Conservation (phyloP, 2,113 vertebrate genomes). For the Girardinichthys multiradiatus region DNA sequence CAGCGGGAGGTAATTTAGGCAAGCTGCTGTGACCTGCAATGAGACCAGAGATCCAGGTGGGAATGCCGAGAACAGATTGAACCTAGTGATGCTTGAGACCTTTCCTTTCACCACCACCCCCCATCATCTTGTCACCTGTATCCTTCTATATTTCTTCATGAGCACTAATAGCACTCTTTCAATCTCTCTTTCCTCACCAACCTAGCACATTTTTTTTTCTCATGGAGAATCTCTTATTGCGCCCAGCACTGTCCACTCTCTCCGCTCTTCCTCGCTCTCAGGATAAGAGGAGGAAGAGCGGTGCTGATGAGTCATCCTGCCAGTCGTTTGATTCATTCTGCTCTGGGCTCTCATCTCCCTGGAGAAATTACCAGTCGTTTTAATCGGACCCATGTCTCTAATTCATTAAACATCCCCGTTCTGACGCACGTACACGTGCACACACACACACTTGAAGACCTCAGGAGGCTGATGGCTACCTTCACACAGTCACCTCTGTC, state of each 20-base stretch:
- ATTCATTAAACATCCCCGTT: conserved; percentile 81
- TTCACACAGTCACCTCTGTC: conserved; percentile 78
- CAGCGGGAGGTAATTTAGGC: conserved; percentile 83
- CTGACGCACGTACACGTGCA: conserved; percentile 30
- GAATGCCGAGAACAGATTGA: conserved; percentile 61
- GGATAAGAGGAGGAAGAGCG: conserved; percentile 27
- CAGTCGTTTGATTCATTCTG: conserved; percentile 79
- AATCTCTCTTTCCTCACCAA: conserved; percentile 31
- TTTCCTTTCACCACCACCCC: conserved; percentile 45
- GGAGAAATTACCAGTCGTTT: conserved; percentile 87
- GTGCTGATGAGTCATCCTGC: conserved; percentile 73
- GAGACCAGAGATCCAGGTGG: conserved; percentile 65
- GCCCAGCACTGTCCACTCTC: conserved; percentile 31
- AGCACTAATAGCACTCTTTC: conserved; percentile 52
- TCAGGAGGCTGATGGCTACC: conserved; percentile 66
- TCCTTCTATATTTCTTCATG: conserved; percentile 58
- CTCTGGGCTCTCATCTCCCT: conserved; percentile 77
- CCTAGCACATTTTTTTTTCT: neutral
- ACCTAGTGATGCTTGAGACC: conserved; percentile 70
- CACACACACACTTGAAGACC: conserved; percentile 32
- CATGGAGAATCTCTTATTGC: neutral
- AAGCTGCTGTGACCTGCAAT: conserved; percentile 77
- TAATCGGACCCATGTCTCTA: conserved; percentile 84
- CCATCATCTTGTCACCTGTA: conserved; percentile 58
- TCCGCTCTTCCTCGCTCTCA: conserved; percentile 15